These are phyloP conservation scores for Conomelus anceps DNA, from an alignment of 2,888 invertebrate genomes.

Conservation along the genomic window DNA sequence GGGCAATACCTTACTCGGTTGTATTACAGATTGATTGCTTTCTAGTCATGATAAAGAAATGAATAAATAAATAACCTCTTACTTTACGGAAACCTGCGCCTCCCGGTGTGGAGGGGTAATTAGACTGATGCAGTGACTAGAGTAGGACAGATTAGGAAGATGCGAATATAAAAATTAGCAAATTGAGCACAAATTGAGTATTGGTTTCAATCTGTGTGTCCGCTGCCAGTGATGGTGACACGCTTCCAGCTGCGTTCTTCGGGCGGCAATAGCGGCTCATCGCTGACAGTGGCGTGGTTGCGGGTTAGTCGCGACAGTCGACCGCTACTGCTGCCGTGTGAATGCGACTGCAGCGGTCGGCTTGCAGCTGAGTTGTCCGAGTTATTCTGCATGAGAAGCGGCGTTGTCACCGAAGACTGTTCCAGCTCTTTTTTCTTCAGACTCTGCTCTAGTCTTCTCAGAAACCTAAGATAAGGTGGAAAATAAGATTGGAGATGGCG, in stretches of 20 bases:
- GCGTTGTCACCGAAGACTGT: constrained; percentile 55
- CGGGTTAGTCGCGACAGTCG: constrained; percentile 15
- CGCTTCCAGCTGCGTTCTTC: constrained; percentile 22
- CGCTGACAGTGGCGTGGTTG: constrained; percentile 16
- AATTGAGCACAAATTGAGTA: background rate
- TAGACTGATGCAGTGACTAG: too few relatives aligned
- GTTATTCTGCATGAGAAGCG: constrained; percentile 51
- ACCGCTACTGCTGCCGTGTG: constrained; percentile 1
- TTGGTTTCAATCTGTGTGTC: constrained; percentile 17
- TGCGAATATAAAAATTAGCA: background rate
- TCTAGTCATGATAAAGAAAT: too few relatives aligned
- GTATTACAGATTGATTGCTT: too few relatives aligned
- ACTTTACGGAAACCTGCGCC: too few relatives aligned
- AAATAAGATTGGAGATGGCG: too few relatives aligned
- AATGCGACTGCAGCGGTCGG: background rate
- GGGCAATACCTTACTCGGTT: too few relatives aligned
- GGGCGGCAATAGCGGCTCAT: constrained; percentile 21
- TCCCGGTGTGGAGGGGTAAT: too few relatives aligned
- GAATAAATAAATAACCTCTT: too few relatives aligned
- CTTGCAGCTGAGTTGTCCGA: background rate
- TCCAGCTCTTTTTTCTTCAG: constrained; percentile 55
- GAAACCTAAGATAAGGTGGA: constrained; percentile 48
- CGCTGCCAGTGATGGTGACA: constrained; percentile 23
- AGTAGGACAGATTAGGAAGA: background rate
- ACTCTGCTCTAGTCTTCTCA: constrained; percentile 62